Evolutionary conservation across 2,888 invertebrate species (phyloP), one percentile per base, ranked within the genome.

Genomic region (Bombyx huttoni): DNA sequence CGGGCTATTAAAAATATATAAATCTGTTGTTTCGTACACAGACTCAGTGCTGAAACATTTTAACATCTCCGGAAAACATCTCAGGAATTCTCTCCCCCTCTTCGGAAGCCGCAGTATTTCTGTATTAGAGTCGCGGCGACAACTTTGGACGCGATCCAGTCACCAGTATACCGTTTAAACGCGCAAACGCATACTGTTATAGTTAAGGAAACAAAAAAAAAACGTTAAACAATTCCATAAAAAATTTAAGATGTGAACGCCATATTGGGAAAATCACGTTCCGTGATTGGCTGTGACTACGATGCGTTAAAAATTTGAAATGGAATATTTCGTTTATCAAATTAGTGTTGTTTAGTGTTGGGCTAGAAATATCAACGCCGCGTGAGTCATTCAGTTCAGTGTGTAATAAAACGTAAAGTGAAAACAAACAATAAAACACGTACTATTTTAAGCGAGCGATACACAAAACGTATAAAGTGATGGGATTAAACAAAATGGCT

Each of bases 91-190:
- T 73, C 75, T 77, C 85, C 72, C 78, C 76, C 83, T 78, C 67
- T 57, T 63, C 71, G 60, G 70, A 75, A 78, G 68, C 75, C 73
- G 76, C 73, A 68, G 79, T 86, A 86, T 88, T 87, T 88, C 60
- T 74, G 87, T 86, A 81, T 80, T 78, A 68, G 75, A 78, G 68
- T 68, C 75, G 80, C 79, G 72, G 82, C 78, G 86, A 88, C 84
- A 85, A 71, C 80, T 81, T 87, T 86, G 86, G 85, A 85, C 63
- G 67, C 67, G 73, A 74, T 84, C 87, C 87, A 88, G 87, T 86
- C 70, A 70, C 65, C 66, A 65, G 67, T 72, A 67, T 65, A 73
- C 69, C 70, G 60, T 64, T 64, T 60, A 61, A 63, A 67, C 64
- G 73, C 71, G 66, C 69, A 70, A 71, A 74, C 73, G 70, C 63